Evolutionary conservation across 2,888 invertebrate genomes (phyloP).

Genomic region (Noctua janthe): DNA sequence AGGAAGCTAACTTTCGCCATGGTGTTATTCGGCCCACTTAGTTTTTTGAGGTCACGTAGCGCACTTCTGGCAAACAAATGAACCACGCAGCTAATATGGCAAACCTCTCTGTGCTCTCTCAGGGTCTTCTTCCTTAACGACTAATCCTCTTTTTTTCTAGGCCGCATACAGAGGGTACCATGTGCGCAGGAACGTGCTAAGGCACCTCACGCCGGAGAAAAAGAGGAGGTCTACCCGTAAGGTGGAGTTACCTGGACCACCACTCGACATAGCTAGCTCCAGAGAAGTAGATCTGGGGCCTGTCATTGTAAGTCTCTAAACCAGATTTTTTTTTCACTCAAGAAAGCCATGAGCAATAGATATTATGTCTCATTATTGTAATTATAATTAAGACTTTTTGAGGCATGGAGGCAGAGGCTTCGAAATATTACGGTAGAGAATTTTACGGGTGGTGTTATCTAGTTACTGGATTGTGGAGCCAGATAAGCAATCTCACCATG

Average conservation of each 20-base stretch:
- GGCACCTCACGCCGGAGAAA: slow-evolving; percentile 73
- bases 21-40: not conserved
- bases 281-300: slow-evolving; percentile 84
- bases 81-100: not conserved
- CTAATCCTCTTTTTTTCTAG: slow-evolving; percentile 65
- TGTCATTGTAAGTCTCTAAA: slow-evolving; percentile 75
- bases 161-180: slow-evolving; percentile 86
- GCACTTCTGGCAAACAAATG: not conserved
- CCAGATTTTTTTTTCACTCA: not conserved
- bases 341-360: too few species aligned
- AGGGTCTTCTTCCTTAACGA: not conserved
- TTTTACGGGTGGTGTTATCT: not conserved
- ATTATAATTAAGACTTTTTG: not conserved
- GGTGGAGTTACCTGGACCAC: slow-evolving; percentile 79
- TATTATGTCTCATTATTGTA: not conserved
- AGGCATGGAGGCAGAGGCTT: not conserved
- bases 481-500: not conserved
- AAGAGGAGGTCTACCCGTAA: slow-evolving; percentile 74
- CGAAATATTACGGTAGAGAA: not conserved
- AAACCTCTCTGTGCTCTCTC: not conserved
- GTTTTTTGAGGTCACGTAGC: not conserved
- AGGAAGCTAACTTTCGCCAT: not conserved
- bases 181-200: slow-evolving; percentile 80
- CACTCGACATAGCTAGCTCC: slow-evolving; percentile 79
- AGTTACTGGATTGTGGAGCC: not conserved